Base-by-base conservation (phyloP, 2,113 vertebrate genomes). In the Thunnus thynnus region DNA sequence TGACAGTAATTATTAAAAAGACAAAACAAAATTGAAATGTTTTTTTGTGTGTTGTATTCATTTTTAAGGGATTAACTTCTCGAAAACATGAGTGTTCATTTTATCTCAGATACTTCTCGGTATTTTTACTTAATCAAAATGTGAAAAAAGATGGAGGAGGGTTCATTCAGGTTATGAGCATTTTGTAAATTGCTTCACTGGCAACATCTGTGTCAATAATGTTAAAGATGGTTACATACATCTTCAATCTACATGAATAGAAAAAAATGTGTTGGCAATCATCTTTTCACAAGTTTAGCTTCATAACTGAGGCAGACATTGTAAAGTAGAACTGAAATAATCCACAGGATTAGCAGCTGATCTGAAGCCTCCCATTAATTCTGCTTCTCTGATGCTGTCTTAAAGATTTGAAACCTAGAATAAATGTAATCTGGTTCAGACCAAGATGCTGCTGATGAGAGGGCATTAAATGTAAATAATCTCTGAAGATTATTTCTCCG, bases 1-100 rank as follows among this genome's bases (percentile, higher is more conserved):
- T 94, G 91, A 94, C 76, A 79, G 91, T 93, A 88, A 92, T 93
- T 91, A 95, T 93, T 94, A 94, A 95, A 94, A 95, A 88, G 80
- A 91, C 78, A 67, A 90, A 85, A 79, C 54, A 67, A 77, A 79
- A 71, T 78, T 76, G 48, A 77, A 52, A 54, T 0, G 3, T 12
- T 54, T 32, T 32, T 41, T 41, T 41, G 36, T 4, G 10, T 54
- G 5, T 22, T 25, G 2, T 63, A 5, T 65, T 62, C 10, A 58
- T 58, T 76, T 30, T 30, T 30, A 30, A 30, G 4, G 27, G 27
- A 22, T 22, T 22, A 22, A 22, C 22, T 22, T 22, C 22, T 22
- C 22, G 22, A 4, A 30, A 30, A 30, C 4, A 30, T 30, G 27
- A 30, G 27, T 30, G 27, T 0, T 30, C 27, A 30, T 30, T 41